Evolutionary conservation across 2,797 vertebrate genomes (phyloP).

Genomic region (Setipinna tenuifilis): DNA sequence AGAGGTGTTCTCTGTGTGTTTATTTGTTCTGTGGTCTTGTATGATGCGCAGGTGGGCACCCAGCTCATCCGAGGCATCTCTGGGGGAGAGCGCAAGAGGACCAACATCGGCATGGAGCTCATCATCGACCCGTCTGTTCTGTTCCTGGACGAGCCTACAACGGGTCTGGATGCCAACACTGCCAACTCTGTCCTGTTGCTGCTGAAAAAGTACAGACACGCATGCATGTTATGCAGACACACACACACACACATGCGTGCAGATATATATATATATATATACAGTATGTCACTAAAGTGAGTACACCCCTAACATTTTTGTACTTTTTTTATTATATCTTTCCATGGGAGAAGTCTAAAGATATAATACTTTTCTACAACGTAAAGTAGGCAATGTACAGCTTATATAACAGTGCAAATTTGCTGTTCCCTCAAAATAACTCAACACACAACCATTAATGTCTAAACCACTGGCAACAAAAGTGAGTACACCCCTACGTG

Average conservation of each 20-base stretch:
- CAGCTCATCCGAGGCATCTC: constrained; percentile 88
- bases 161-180: constrained; percentile 91
- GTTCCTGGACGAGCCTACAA: constrained; percentile 95
- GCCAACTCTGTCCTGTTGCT: constrained; percentile 89
- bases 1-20: neutral
- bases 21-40: neutral
- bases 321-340: no score
- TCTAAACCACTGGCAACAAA: no score
- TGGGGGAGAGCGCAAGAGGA: constrained; percentile 94
- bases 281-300: no score
- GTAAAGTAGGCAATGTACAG: no score
- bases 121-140: constrained; percentile 89
- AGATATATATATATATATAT: no score
- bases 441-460: no score
- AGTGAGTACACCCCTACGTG: no score
- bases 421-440: no score
- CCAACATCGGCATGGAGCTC: constrained; percentile 95
- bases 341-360: no score
- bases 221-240: neutral
- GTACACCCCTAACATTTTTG: no score
- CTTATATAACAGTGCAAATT: no score
- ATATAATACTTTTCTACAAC: no score
- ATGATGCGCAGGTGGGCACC: constrained; percentile 83
- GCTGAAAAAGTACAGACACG: constrained; percentile 82
- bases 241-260: neutral